These are phyloP conservation scores for Lophius americanus DNA, from an alignment of 2,797 vertebrate species.

Conservation along the genomic window DNA sequence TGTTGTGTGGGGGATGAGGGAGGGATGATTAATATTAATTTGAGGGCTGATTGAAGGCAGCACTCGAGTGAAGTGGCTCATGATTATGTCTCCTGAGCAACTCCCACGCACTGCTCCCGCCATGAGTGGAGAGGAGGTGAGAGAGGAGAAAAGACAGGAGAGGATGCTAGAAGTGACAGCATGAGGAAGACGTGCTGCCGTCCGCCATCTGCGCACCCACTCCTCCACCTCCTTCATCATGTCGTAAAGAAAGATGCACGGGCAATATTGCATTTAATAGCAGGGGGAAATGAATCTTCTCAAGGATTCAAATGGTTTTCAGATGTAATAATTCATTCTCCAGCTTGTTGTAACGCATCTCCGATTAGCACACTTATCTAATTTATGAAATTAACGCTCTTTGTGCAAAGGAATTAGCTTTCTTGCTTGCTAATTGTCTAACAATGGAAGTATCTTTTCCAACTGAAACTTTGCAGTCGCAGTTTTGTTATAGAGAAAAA, in stretches of 20 bases:
- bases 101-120: constrained; percentile 69
- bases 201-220: constrained; percentile 34
- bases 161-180: constrained; percentile 51
- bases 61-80: constrained; percentile 72
- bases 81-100: constrained; percentile 78
- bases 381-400: not conserved
- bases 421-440: not conserved
- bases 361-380: constrained; percentile 10
- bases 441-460: not conserved
- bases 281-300: not conserved
- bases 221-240: constrained; percentile 12
- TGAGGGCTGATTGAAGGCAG: constrained; percentile 78
- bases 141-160: constrained; percentile 18
- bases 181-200: constrained; percentile 23
- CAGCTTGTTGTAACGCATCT: not conserved
- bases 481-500: not conserved
- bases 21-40: constrained; percentile 80
- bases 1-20: constrained; percentile 55
- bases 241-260: constrained; percentile 20
- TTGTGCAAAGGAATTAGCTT: too few relatives aligned
- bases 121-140: constrained; percentile 41
- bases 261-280: constrained; percentile 19
- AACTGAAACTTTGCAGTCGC: not conserved
- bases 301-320: not conserved
- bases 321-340: not conserved